phyloP scores from a whole-genome alignment of 2,888 invertebrate species.

The Rotaria macrura region DNA sequence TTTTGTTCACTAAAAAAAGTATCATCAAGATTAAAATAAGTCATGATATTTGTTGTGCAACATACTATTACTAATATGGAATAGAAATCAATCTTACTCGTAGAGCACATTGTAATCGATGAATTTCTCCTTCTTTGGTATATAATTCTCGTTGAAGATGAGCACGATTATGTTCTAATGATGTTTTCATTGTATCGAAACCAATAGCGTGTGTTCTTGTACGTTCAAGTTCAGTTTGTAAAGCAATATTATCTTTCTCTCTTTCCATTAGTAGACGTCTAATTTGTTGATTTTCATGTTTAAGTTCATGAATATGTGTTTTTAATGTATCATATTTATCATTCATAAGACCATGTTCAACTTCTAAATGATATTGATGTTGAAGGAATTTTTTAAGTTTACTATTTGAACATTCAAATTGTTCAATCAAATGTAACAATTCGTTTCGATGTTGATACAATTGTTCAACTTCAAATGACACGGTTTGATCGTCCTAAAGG shows the following conservation, averaged over 20 bases:
- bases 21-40: too few species aligned
- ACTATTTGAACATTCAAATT: slow-evolving; percentile 26
- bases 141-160: slow-evolving; percentile 29
- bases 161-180: slow-evolving; percentile 31
- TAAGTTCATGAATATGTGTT: neutral
- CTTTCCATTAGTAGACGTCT: neutral
- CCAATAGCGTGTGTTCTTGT: neutral
- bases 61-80: too few species aligned
- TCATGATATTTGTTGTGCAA: too few species aligned
- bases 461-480: slow-evolving; percentile 13
- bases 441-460: slow-evolving; percentile 9
- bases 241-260: neutral
- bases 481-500: neutral
- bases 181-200: slow-evolving; percentile 25
- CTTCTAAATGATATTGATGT: slow-evolving; percentile 7
- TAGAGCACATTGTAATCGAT: slow-evolving; percentile 26
- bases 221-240: neutral
- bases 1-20: too few species aligned
- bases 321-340: neutral
- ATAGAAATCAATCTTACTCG: slow-evolving; percentile 10
- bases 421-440: slow-evolving; percentile 24
- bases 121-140: slow-evolving; percentile 27
- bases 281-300: slow-evolving; percentile 9
- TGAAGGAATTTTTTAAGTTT: neutral
- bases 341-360: neutral